phyloP scores from a whole-genome alignment of 2,888 invertebrate genomes.

The Coenonympha glycerion region DNA sequence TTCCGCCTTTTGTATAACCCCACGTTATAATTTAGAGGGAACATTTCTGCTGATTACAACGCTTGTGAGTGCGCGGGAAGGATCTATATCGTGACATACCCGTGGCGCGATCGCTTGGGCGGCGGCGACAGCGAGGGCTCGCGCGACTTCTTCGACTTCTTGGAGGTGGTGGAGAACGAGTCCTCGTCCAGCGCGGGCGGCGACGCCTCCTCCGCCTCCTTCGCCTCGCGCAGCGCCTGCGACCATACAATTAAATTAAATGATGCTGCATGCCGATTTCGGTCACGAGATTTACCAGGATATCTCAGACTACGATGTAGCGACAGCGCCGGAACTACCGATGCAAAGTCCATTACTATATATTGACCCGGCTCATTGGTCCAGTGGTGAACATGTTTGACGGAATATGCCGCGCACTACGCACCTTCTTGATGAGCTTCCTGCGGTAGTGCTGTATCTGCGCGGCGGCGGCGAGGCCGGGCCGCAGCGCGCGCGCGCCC shows the following conservation, averaged over 20 bases:
- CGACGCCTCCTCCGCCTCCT: conserved; percentile 45
- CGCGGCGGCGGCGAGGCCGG: conserved; percentile 84
- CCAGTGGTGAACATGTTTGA: too few species aligned
- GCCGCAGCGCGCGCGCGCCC: conserved; percentile 82
- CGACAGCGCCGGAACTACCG: too few species aligned
- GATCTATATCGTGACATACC: too few species aligned
- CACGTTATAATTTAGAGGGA: too few species aligned
- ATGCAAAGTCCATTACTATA: too few species aligned
- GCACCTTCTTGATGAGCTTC: conserved; percentile 89
- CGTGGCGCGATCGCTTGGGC: conserved; percentile 50
- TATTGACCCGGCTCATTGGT: too few species aligned
- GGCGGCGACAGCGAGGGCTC: conserved; percentile 66
- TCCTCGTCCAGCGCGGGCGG: conserved; percentile 55
- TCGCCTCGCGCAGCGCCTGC: conserved; percentile 66
- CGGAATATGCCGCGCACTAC: too few species aligned
- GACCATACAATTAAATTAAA: conserved; percentile 63
- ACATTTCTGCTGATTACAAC: too few species aligned
- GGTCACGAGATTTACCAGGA: neutral
- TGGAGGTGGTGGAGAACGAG: conserved; percentile 53
- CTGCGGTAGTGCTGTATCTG: conserved; percentile 94
- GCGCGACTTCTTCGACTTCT: conserved; percentile 68
- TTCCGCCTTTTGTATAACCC: too few species aligned
- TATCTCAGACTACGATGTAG: too few species aligned
- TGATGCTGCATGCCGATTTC: too few species aligned
- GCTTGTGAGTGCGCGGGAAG: too few species aligned